Evolutionary conservation across 1,140 invertebrate species (phyloP).

Genomic region (Nomia melanderi): DNA sequence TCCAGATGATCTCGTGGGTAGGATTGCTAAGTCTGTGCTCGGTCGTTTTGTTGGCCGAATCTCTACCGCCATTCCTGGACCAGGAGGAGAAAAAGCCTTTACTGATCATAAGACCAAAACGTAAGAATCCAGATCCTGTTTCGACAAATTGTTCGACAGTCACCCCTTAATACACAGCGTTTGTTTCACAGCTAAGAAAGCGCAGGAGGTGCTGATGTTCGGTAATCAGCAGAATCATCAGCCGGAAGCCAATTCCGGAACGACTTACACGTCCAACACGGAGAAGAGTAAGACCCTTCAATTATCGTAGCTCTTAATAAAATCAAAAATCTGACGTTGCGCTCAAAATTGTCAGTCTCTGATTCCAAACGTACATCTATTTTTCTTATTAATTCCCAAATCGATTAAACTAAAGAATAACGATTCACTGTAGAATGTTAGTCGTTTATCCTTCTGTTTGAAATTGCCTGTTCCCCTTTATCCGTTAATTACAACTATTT

Average conservation of each 20-base stretch:
- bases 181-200: conserved; percentile 74
- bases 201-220: conserved; percentile 79
- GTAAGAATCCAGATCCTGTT: no score
- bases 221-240: conserved; percentile 79
- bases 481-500: no score
- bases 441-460: no score
- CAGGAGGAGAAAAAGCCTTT: conserved; percentile 67
- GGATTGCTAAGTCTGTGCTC: conserved; percentile 63
- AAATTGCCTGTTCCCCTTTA: no score
- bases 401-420: no score
- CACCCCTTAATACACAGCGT: no score
- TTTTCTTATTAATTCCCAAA: no score
- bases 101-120: conserved; percentile 67
- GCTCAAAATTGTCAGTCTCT: no score
- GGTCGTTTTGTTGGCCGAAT: conserved; percentile 47
- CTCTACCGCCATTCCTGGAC: conserved; percentile 61
- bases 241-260: conserved; percentile 48
- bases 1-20: conserved; percentile 67
- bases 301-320: not conserved
- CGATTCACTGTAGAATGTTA: no score
- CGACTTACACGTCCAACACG: conserved; percentile 53
- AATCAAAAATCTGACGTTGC: no score
- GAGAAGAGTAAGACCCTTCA: conserved; percentile 73
- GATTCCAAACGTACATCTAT: no score
- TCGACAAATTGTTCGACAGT: no score